Base-by-base conservation (phyloP, 2,888 invertebrate genomes). In the Erpobdella octoculata region DNA sequence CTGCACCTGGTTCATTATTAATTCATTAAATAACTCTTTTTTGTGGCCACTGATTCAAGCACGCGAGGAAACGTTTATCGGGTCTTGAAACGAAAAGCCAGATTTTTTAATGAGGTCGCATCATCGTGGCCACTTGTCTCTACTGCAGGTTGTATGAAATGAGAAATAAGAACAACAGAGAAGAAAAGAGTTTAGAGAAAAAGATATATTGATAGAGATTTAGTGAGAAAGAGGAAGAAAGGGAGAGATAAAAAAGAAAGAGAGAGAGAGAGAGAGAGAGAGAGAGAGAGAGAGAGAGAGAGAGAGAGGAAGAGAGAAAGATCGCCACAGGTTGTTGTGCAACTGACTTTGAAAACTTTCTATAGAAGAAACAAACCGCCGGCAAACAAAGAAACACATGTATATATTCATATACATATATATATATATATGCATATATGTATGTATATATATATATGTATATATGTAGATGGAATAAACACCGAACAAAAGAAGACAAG, bases 31-130 rank as follows among this genome's bases (percentile, higher is more conserved):
- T 53, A 25, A 53, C 28, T 53, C 53, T 25, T 53, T 25, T 53
- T 28, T 53, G 21, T 15, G 53, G 53, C 53, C 21, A 53, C n/a
- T n/a, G n/a, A n/a, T n/a, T n/a, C n/a, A 28, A 53, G 21, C 53
- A 53, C 53, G 53, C 53, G 9, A 53, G 28, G 53, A 53, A 53
- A 53, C 53, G 53, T 53, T 53, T 53, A 53, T 53, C 53, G 53
- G 53, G 28, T 21, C 53, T 53, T 53, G 53, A 28, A 53, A 53
- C 21, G 28, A 21, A 53, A 53, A 28, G n/a, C 53, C 21, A 28
- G 53, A 25, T 53, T 53, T 21, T 53, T 53, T 53, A 28, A 53
- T 25, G 53, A 18, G 53, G n/a, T n/a, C n/a, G n/a, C n/a, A n/a
- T n/a, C n/a, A n/a, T n/a, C n/a, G n/a, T n/a, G n/a, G n/a, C n/a